Evolutionary conservation across 1,140 invertebrate genomes (phyloP), one percentile per base, ranked within the genome.

Genomic region (Brachionus rubens): DNA sequence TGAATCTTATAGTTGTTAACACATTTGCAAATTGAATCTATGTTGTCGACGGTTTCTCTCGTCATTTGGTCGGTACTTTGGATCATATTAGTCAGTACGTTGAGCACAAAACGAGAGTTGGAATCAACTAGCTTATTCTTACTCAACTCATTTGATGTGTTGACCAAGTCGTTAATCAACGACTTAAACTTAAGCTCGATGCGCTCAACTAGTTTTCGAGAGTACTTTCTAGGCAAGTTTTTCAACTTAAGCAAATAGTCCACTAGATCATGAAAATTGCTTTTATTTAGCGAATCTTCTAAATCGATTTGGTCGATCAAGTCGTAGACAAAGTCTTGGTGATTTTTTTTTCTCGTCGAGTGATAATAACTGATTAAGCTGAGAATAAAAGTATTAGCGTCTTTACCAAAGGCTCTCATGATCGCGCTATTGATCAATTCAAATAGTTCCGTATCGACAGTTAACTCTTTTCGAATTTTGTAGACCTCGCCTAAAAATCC

Each of bases 1-100:
- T 59, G 54, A 14, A 59, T 59, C 14, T 59, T 59, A 30, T 59
- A 59, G 6, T 59, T 59, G 7, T 33, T 59, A 21, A 33, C 14
- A 7, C 1, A 16, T 33, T 59, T 59, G 10, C 6, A 33, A 7
- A 59, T 33, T 5, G 54, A 59, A n/a, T 1, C 16, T 33, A 59
- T 30, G 26, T 14, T 30, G 16, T 30, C 33, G 28, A 33, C 1
- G 54, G 28, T 36, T 59, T 59, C 12, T 59, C 33, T 36, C 26
- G 54, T 59, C n/a, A 59, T 16, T 59, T 14, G 54, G 6, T 16
- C 54, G 33, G 33, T 30, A 4, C n/a, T 33, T 59, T 59, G 26
- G 33, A 26, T 33, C 28, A 59, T 7, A 12, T 59, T 12, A 28
- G 24, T 30, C 54, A 16, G 7, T 14, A 59, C n/a, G 33, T 28